Conservation (phyloP, 2,888 invertebrate genomes). For the Epinotia demarniana region DNA sequence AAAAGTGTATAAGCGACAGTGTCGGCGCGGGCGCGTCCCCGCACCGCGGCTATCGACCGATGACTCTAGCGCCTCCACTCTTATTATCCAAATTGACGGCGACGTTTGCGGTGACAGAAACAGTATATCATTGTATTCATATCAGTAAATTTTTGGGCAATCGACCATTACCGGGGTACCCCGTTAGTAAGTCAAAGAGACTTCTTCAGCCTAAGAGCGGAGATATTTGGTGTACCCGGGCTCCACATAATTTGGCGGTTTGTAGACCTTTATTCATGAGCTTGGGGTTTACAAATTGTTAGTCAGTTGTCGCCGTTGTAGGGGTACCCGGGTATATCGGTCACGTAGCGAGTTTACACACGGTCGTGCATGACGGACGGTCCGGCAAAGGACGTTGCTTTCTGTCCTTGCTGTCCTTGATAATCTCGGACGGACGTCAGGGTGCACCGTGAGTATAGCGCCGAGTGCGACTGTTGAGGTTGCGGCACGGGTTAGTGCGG, state of each 20-base stretch:
- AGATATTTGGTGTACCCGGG: neutral
- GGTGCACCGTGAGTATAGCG: neutral
- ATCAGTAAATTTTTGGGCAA: neutral
- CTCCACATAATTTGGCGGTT: neutral
- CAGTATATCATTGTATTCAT: neutral
- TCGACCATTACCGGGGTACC: neutral
- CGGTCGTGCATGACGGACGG: neutral
- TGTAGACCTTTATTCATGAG: neutral
- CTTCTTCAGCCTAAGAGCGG: neutral
- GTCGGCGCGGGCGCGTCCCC: slow-evolving; percentile 14
- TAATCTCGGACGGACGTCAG: neutral
- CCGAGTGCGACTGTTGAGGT: neutral
- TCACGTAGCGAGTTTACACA: neutral
- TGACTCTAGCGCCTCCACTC: slow-evolving; percentile 20
- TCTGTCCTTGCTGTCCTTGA: neutral
- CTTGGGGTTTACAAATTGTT: neutral
- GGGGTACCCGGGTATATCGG: slow-evolving; percentile 2
- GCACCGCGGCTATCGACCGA: slow-evolving; percentile 28
- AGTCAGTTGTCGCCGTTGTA: neutral
- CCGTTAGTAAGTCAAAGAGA: neutral
- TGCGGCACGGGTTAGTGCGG: slow-evolving; percentile 45
- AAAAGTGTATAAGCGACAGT: slow-evolving; percentile 32
- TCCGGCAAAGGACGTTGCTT: neutral
- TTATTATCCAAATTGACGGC: slow-evolving; percentile 39
- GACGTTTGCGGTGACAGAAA: slow-evolving; percentile 29